A percentile compares a stretch with the other conserved stretches of the same genome.
phyloP scores from a whole-genome alignment of 92 coral and sea anemone species.

The Epizoanthus fatuus region DNA sequence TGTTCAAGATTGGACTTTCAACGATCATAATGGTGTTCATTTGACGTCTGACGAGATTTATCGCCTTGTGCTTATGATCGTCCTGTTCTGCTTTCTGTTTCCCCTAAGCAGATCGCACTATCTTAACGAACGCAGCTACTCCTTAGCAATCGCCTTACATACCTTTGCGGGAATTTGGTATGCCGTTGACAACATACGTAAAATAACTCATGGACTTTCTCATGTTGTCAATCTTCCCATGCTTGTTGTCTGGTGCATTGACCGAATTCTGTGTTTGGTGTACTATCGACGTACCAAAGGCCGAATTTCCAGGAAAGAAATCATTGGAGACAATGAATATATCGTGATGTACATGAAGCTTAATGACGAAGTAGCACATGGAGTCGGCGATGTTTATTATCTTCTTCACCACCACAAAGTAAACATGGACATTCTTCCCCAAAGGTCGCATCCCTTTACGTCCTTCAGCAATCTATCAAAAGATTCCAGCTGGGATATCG shows the following conservation, averaged over 20 bases:
- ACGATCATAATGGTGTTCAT: slow-evolving; percentile 69
- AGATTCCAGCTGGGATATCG: slow-evolving; percentile 69
- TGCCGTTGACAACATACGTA: slow-evolving; percentile 69
- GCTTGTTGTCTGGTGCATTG: slow-evolving; percentile 66
- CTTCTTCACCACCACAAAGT: slow-evolving; percentile 42
- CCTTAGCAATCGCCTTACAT: slow-evolving; percentile 63
- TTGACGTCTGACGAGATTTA: slow-evolving; percentile 70
- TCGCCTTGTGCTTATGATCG: slow-evolving; percentile 60
- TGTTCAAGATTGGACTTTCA: slow-evolving; percentile 64
- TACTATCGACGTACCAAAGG: slow-evolving; percentile 54
- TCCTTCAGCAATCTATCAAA: slow-evolving; percentile 56
- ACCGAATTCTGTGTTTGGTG: slow-evolving; percentile 54
- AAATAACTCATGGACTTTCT: slow-evolving; percentile 68
- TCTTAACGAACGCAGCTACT: slow-evolving; percentile 63
- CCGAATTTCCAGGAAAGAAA: slow-evolving; percentile 28
- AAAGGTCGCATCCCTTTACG: slow-evolving; percentile 71
- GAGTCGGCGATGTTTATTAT: slow-evolving; percentile 64
- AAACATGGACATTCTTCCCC: slow-evolving; percentile 42
- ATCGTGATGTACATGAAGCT: slow-evolving; percentile 51
- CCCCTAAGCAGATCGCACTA: slow-evolving; percentile 68
- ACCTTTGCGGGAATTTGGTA: slow-evolving; percentile 63
- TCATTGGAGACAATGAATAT: slow-evolving; percentile 63
- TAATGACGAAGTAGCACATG: background rate
- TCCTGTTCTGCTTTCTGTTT: slow-evolving; percentile 57
- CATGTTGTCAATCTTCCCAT: slow-evolving; percentile 63